A percentile compares a stretch with the other conserved stretches of the same genome.
Conservation (phyloP, 2,797 vertebrate genomes). For the Sebastiscus albofasciatus region DNA sequence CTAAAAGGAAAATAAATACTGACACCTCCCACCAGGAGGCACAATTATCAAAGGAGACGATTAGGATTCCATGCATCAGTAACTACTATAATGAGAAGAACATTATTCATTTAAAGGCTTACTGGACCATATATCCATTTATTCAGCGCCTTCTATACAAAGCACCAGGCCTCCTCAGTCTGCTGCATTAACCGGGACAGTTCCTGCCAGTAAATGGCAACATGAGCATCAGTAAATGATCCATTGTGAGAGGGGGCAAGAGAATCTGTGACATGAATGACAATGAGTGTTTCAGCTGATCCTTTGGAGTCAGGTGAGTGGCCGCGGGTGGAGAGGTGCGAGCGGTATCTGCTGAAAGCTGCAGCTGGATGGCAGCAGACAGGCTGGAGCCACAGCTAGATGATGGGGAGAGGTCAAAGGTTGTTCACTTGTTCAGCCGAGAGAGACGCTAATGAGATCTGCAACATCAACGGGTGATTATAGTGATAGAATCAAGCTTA, state of each 20-base stretch:
- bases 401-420: background rate
- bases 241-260: constrained; percentile 18
- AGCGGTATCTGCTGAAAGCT: constrained; percentile 14
- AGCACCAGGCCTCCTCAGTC: constrained; percentile 5
- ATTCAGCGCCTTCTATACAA: background rate
- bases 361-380: constrained; percentile 46
- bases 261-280: constrained; percentile 40
- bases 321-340: constrained; percentile 37
- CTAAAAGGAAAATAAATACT: constrained; percentile 23
- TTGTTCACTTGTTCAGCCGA: background rate
- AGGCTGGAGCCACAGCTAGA: constrained; percentile 38
- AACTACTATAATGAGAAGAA: constrained; percentile 18
- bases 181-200: constrained; percentile 1
- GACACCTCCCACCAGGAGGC: constrained; percentile 50
- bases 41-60: constrained; percentile 21
- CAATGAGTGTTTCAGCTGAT: constrained; percentile 47
- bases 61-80: constrained; percentile 16
- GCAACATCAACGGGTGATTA: background rate
- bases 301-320: constrained; percentile 45
- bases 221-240: constrained; percentile 52
- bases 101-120: constrained; percentile 29
- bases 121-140: constrained; percentile 20
- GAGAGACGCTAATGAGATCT: background rate
- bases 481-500: background rate
- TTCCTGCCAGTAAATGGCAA: constrained; percentile 27